A percentile compares a stretch with the other conserved stretches of the same genome.
Conservation (phyloP, 2,113 vertebrate genomes). For the Helogale parvula region DNA sequence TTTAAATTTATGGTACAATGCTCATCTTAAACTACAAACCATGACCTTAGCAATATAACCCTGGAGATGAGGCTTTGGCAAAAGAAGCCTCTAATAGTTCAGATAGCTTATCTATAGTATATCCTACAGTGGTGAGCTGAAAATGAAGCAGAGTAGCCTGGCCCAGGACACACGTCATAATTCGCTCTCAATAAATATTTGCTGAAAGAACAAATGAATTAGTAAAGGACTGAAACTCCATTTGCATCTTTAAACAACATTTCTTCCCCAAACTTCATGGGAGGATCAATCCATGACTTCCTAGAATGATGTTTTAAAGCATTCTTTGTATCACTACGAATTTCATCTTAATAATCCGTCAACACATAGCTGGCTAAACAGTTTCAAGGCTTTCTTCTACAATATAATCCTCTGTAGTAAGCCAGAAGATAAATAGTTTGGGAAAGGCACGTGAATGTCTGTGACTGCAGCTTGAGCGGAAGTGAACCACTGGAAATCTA, state of each 20-base stretch:
- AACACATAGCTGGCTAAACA: not conserved
- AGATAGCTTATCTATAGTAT: not conserved
- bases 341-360: constrained; percentile 34
- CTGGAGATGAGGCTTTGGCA: not conserved
- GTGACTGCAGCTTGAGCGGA: not conserved
- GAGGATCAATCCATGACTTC: not conserved
- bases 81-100: not conserved
- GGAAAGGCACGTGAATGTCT: not conserved
- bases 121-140: not conserved
- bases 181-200: constrained; percentile 2
- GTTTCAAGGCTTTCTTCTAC: not conserved
- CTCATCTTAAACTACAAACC: not conserved
- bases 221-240: not conserved
- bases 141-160: not conserved
- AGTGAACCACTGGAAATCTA: not conserved
- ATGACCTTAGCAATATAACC: not conserved
- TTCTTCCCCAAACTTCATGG: not conserved
- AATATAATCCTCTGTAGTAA: not conserved
- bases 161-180: not conserved
- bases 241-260: constrained; percentile 20
- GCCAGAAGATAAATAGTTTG: constrained; percentile 29
- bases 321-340: not conserved
- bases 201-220: constrained; percentile 14
- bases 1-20: not conserved
- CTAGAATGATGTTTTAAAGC: not conserved